Evolutionary conservation across 2,113 vertebrate species (phyloP).

Genomic region (Catagonus wagneri): DNA sequence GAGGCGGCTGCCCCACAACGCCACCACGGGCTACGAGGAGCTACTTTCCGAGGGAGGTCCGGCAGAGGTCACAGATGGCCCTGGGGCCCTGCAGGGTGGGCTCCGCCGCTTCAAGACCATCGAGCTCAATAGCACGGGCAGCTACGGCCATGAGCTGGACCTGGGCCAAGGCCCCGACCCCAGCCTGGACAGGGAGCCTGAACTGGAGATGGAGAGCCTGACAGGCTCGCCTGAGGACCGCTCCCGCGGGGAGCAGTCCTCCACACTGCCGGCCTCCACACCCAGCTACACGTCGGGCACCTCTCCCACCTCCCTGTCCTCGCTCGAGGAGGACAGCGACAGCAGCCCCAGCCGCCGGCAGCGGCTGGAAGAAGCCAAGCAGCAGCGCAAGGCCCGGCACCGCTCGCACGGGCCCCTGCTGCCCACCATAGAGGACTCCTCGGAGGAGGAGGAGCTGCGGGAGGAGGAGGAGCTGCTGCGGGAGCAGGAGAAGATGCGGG

Average conservation of each 20-base stretch:
- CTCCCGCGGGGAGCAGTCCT: slow-evolving; percentile 97
- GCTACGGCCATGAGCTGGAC: slow-evolving; percentile 94
- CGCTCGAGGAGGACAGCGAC: slow-evolving; percentile 98
- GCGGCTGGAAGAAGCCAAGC: slow-evolving; percentile 96
- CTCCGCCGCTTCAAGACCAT: slow-evolving; percentile 98
- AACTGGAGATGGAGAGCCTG: slow-evolving; percentile 99
- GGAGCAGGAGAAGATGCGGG: slow-evolving; percentile 99
- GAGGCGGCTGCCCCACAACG: slow-evolving; percentile 91
- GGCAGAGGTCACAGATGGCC: slow-evolving; percentile 86
- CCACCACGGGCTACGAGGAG: slow-evolving; percentile 92
- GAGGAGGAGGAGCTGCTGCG: slow-evolving; percentile 98
- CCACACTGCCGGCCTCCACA: slow-evolving; percentile 96
- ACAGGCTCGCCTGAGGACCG: slow-evolving; percentile 98
- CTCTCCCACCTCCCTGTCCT: slow-evolving; percentile 98
- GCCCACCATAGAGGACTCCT: slow-evolving; percentile 98
- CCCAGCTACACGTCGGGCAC: slow-evolving; percentile 98
- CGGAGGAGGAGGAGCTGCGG: slow-evolving; percentile 97
- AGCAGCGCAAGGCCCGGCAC: slow-evolving; percentile 98
- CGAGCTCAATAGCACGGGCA: slow-evolving; percentile 96
- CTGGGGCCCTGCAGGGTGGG: slow-evolving; percentile 94
- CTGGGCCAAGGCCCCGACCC: slow-evolving; percentile 92
- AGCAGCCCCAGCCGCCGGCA: slow-evolving; percentile 98
- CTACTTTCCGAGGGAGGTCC: slow-evolving; percentile 90
- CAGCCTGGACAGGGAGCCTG: slow-evolving; percentile 94
- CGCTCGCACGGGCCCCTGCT: slow-evolving; percentile 96